Evolutionary conservation across 2,113 vertebrate genomes (phyloP).

Genomic region (Piaya cayana): DNA sequence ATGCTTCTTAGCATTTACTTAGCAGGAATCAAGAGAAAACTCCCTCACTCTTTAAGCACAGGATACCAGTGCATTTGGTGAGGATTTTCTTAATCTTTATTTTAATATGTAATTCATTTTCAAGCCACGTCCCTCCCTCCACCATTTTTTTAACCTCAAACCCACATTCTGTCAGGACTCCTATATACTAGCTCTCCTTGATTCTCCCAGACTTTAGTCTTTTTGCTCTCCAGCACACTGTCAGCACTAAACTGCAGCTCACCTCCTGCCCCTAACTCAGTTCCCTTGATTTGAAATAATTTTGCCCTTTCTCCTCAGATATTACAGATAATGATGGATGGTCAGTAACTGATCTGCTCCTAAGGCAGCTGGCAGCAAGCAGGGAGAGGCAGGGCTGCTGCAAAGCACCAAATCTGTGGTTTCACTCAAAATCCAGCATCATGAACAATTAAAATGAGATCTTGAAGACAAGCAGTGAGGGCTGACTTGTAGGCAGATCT

Average conservation of each 20-base stretch:
- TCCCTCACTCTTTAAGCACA: background rate
- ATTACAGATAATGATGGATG: constrained; percentile 39
- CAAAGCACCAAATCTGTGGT: fast-evolving
- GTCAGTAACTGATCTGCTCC: background rate
- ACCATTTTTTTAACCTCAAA: background rate
- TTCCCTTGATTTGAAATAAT: constrained; percentile 34
- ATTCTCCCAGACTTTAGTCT: background rate
- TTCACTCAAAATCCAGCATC: background rate
- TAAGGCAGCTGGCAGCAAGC: background rate
- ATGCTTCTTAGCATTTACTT: constrained; percentile 1
- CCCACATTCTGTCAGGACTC: background rate
- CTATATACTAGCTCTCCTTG: background rate
- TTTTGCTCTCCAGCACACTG: background rate
- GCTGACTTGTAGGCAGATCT: background rate
- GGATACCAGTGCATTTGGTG: background rate
- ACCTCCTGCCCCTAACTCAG: background rate
- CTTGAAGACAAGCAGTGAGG: background rate
- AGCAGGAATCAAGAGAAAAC: background rate
- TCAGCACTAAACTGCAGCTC: background rate
- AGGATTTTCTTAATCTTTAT: background rate
- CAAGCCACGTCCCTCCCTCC: background rate
- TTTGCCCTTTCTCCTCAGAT: constrained; percentile 45
- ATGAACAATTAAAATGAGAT: background rate
- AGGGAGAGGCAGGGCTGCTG: background rate
- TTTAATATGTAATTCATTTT: background rate